Percentiles rank a stretch among this genome's conserved stretches.
These are phyloP conservation scores for Picathartes gymnocephalus DNA, from an alignment of 2,113 vertebrate species.

Conservation along the genomic window DNA sequence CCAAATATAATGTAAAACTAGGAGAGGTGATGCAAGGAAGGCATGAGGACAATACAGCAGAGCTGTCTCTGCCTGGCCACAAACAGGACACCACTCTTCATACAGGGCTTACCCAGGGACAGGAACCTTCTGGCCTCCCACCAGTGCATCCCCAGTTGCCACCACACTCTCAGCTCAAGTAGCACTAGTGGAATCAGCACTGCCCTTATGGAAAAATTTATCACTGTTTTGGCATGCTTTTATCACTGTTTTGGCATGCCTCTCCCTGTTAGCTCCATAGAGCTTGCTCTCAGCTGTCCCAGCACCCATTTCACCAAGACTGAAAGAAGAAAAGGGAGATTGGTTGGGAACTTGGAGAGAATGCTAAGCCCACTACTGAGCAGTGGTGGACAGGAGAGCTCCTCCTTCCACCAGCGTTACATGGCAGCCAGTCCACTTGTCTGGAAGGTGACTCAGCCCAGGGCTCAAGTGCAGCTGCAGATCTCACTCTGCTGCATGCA, in stretches of 20 bases:
- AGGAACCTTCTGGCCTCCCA: background rate
- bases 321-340: background rate
- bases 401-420: accelerated
- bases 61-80: background rate
- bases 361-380: background rate
- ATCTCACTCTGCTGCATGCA: accelerated
- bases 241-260: background rate
- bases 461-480: background rate
- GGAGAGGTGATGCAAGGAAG: background rate
- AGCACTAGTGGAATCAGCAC: background rate
- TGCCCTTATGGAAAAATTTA: background rate
- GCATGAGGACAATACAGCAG: background rate
- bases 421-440: background rate
- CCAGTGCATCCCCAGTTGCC: background rate
- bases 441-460: background rate
- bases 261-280: background rate
- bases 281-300: background rate
- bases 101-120: background rate
- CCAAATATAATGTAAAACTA: background rate
- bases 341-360: background rate
- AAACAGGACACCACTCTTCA: background rate
- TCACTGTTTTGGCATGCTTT: background rate
- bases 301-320: background rate
- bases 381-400: background rate
- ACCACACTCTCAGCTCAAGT: background rate